Base-by-base conservation (phyloP, 2,888 invertebrate genomes). In the Ornithoptera alexandrae region DNA sequence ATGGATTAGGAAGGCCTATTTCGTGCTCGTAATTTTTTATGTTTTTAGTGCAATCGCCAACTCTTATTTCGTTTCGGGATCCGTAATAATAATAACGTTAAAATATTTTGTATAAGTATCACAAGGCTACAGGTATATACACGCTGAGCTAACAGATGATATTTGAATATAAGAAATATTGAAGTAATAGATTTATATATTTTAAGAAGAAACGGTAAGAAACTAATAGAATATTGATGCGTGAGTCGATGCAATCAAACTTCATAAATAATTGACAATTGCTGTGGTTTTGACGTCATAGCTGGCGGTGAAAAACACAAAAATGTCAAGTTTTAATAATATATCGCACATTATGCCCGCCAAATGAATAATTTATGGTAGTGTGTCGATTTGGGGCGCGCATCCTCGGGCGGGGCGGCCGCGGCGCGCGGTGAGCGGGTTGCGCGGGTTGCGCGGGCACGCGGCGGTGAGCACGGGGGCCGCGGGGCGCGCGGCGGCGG, bases 311-410 rank as follows among this genome's bases (percentile, higher is more conserved):
- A 18, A 53, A 53, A 53, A 84, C 80, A 88, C 87, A 88, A 89
- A 90, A 92, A 91, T 90, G 88, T 83, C 85, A 90, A 91, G 86
- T 90, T 91, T 92, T 91, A 92, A 92, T 92, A 92, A 92, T 92
- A 89, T 87, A 92, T 91, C 84, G 88, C 89, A 90, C 91, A 92
- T 92, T 90, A 91, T 90, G 89, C 86, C 88, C 84, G 89, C 84
- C 88, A 89, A 88, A 90, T 91, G 92, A 92, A 92, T 92, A 88
- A 92, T 92, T 91, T 90, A 92, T 90, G 83, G 86, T 81, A 80
- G 85, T 85, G 84, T 90, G 91, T 91, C 90, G 89, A 89, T 88
- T 87, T 82, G 79, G 81, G 85, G 76, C 70, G 76, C 77, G 71
- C 72, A 65, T 72, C 72, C 71, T 67, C 70, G 74, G 60, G 77